Base-by-base conservation (phyloP, 2,888 invertebrate species). In the Callyntrura guangdongensis region DNA sequence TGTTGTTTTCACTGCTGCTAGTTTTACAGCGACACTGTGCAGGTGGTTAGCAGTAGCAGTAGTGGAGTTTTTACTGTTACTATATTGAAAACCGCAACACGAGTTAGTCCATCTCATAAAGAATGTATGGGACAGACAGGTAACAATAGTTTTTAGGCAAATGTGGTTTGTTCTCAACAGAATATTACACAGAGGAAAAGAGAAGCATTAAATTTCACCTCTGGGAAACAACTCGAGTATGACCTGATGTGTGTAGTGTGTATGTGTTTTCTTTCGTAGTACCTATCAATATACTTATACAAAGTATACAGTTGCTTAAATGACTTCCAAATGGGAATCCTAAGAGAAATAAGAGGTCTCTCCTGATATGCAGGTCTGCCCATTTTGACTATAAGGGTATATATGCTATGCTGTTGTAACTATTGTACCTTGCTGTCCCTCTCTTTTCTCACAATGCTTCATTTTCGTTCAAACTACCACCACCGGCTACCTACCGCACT, bases 131-230 rank as follows among this genome's bases (percentile, higher is more conserved):
- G 67, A 79, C 79, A 90, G 90, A 69, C 79, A 82, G 83, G 69
- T 67, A 79, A 86, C 86, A 86, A 59, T 81, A 67, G 64, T 81
- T 81, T n/a, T 82, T 82, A 72, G 72, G 74, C 69, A 74, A 83
- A 61, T 89, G 83, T 64, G 89, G 89, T 83, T 89, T 74, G 47
- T 61, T 89, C 83, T 36, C 59, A 81, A 64, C 87, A 53, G 74
- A 83, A 83, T 84, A 84, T 69, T 89, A 81, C 69, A 81, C 74
- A 53, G 67, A 77, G 88, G 74, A 84, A 89, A 77, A 67, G 27
- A 49, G 77, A 84, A 89, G 89, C 84, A 84, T 84, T 89, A 84
- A 89, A 89, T 89, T 84, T 84, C 84, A 83, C 89, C 84, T 89
- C 45, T 77, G 89, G 79, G 79, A 84, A 47, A 20, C 0, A 69